These are phyloP conservation scores for Ondatra zibethicus DNA, from an alignment of 2,113 vertebrate species.

Conservation along the genomic window DNA sequence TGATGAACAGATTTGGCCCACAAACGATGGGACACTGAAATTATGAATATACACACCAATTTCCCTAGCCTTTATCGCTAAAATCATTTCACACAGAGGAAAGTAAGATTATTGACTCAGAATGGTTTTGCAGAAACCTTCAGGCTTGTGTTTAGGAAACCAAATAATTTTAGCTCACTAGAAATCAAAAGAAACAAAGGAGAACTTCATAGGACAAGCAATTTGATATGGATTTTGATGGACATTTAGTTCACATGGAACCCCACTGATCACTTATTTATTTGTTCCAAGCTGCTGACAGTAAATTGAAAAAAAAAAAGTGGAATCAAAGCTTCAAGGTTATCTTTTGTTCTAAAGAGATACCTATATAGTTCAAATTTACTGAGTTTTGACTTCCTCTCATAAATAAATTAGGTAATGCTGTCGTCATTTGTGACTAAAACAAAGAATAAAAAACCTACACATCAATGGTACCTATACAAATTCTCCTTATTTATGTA, in stretches of 20 bases:
- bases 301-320: constrained; percentile 5
- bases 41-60: background rate
- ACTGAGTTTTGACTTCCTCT: constrained; percentile 27
- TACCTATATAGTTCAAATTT: constrained; percentile 9
- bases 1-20: background rate
- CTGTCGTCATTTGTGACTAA: constrained; percentile 1
- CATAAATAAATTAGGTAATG: background rate
- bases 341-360: constrained; percentile 45
- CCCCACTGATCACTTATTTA: background rate
- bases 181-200: constrained; percentile 30
- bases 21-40: background rate
- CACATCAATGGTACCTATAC: background rate
- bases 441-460: constrained; percentile 48
- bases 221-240: constrained; percentile 39
- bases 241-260: constrained; percentile 29
- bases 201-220: background rate
- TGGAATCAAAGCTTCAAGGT: background rate
- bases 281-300: constrained; percentile 11
- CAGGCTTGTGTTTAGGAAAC: constrained; percentile 7
- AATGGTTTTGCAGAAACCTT: constrained; percentile 30
- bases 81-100: constrained; percentile 11
- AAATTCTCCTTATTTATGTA: constrained; percentile 34
- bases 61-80: constrained; percentile 36
- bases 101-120: constrained; percentile 13
- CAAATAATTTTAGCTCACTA: constrained; percentile 34